Evolutionary conservation across 2,113 vertebrate species (phyloP).

Genomic region (Indicator maculatus): DNA sequence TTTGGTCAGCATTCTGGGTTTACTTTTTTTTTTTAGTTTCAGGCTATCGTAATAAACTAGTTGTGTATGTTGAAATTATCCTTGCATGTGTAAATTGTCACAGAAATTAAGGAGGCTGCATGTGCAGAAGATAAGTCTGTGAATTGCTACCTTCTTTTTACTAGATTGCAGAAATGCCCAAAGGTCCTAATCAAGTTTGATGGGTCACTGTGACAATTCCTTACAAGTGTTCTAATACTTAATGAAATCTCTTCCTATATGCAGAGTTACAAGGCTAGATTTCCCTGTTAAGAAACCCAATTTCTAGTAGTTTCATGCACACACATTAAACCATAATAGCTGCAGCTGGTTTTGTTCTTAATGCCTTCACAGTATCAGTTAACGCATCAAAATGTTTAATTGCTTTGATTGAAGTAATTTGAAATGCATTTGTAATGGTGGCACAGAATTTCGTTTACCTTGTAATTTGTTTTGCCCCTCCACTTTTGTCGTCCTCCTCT

Average conservation of each 20-base stretch:
- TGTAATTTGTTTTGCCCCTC: not conserved
- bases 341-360: not conserved
- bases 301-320: not conserved
- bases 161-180: not conserved
- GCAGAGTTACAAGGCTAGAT: not conserved
- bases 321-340: not conserved
- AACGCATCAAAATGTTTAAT: not conserved
- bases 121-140: not conserved
- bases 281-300: not conserved
- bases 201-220: not conserved
- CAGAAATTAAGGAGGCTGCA: not conserved
- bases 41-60: not conserved
- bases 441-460: not conserved
- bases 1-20: not conserved
- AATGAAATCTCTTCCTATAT: not conserved
- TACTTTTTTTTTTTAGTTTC: not conserved
- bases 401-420: not conserved
- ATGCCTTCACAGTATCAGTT: not conserved
- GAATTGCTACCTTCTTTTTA: not conserved
- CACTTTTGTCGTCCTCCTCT: not conserved
- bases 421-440: not conserved
- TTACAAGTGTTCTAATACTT: not conserved
- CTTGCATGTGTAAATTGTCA: not conserved
- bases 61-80: not conserved
- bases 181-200: not conserved